These are phyloP conservation scores for Gobio gobio DNA, from an alignment of 2,113 vertebrate genomes.

Conservation along the genomic window DNA sequence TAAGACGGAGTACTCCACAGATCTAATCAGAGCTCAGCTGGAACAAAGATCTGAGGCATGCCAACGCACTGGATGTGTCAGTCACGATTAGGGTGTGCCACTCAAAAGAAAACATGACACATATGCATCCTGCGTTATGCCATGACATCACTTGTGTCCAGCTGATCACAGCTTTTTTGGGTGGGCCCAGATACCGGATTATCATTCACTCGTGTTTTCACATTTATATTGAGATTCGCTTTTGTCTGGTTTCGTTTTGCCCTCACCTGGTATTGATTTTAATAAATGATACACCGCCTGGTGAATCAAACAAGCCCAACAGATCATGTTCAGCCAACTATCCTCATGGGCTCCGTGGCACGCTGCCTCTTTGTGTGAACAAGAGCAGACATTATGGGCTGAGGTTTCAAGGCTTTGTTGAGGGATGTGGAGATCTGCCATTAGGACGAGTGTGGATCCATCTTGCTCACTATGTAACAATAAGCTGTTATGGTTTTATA, in stretches of 20 bases:
- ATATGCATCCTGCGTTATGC: not conserved
- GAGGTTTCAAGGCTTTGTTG: slow-evolving; percentile 58
- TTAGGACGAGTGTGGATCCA: slow-evolving; percentile 45
- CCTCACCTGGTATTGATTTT: slow-evolving; percentile 53
- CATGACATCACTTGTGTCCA: slow-evolving; percentile 35
- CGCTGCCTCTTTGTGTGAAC: slow-evolving; percentile 40
- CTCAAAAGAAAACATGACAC: slow-evolving; percentile 48
- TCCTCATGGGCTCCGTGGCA: slow-evolving; percentile 16
- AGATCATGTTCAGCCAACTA: slow-evolving; percentile 57
- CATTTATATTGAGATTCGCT: slow-evolving; percentile 13
- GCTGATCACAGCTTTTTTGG: slow-evolving; percentile 26
- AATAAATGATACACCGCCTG: slow-evolving; percentile 40
- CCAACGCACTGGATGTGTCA: slow-evolving; percentile 41
- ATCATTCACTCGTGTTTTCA: slow-evolving; percentile 14
- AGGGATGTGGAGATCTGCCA: slow-evolving; percentile 55
- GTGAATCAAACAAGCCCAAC: slow-evolving; percentile 50
- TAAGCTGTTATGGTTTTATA: slow-evolving; percentile 62
- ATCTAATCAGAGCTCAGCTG: slow-evolving; percentile 73
- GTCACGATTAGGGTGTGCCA: slow-evolving; percentile 41
- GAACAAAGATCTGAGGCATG: slow-evolving; percentile 68
- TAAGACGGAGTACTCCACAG: slow-evolving; percentile 71
- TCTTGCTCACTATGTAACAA: slow-evolving; percentile 53
- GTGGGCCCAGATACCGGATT: slow-evolving; percentile 30
- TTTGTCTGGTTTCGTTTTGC: slow-evolving; percentile 43
- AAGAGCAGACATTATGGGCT: slow-evolving; percentile 50